phyloP scores from a whole-genome alignment of 2,888 invertebrate species.

The Acanthosepion lycidas region DNA sequence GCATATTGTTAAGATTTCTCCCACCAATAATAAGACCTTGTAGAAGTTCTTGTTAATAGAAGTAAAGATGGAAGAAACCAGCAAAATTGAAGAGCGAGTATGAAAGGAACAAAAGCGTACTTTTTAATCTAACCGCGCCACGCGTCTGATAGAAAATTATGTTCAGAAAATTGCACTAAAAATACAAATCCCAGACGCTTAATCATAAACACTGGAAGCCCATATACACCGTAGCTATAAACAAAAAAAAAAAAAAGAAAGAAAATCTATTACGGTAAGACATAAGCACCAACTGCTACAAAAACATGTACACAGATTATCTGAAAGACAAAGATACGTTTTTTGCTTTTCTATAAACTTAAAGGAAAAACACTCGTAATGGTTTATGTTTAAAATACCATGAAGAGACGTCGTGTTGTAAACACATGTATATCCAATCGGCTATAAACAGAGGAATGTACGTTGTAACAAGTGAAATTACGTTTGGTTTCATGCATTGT shows the following conservation, averaged over 20 bases:
- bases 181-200: background rate
- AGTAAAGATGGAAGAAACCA: background rate
- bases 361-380: background rate
- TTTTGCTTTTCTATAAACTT: background rate
- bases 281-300: background rate
- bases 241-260: background rate
- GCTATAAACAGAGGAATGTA: background rate
- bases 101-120: background rate
- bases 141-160: background rate
- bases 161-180: background rate
- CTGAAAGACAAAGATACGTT: conserved; percentile 3
- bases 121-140: background rate
- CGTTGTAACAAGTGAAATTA: background rate
- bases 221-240: background rate
- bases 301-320: background rate
- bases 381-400: background rate
- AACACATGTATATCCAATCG: background rate
- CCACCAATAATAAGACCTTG: no score
- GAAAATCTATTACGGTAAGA: background rate
- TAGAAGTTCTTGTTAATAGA: no score
- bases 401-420: background rate
- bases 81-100: background rate
- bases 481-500: background rate
- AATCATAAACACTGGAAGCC: background rate
- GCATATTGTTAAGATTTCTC: no score